Evolutionary conservation across 1,140 invertebrate genomes (phyloP).

Genomic region (Cardiocondyla obscurior): DNA sequence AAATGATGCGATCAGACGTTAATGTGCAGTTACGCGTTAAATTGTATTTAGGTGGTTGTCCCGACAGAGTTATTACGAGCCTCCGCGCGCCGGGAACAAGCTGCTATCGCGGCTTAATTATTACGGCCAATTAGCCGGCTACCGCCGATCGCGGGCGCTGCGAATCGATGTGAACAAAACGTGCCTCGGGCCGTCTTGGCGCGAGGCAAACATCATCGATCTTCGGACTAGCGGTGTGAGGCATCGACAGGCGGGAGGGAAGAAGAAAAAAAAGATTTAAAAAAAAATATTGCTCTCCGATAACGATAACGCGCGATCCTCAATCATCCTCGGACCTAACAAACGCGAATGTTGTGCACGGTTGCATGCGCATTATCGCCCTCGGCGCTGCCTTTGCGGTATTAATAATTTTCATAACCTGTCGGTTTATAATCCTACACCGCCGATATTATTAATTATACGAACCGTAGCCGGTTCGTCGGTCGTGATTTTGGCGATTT

Average conservation of each 20-base stretch:
- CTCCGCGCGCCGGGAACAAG: neutral
- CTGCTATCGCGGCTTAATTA: neutral
- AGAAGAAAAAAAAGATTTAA: neutral
- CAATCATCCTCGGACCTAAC: neutral
- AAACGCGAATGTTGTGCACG: neutral
- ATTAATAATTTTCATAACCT: neutral
- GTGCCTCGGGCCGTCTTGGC: neutral
- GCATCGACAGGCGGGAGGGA: neutral
- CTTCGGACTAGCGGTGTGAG: neutral
- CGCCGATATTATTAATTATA: no score
- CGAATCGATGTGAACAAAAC: constrained; percentile 15
- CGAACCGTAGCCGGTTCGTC: no score
- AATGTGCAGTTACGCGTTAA: neutral
- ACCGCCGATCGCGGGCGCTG: neutral
- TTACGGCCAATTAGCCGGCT: constrained; percentile 1
- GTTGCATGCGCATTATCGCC: neutral
- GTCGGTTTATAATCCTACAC: no score
- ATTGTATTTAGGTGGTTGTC: neutral
- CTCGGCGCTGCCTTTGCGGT: neutral
- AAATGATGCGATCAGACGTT: neutral
- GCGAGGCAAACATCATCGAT: constrained; percentile 35
- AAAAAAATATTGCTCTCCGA: no score
- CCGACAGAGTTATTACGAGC: neutral
- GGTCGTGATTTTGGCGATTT: no score
- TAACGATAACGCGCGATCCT: constrained; percentile 15